Base-by-base conservation (phyloP, 2,888 invertebrate genomes). In the Eustalomyia histrio region DNA sequence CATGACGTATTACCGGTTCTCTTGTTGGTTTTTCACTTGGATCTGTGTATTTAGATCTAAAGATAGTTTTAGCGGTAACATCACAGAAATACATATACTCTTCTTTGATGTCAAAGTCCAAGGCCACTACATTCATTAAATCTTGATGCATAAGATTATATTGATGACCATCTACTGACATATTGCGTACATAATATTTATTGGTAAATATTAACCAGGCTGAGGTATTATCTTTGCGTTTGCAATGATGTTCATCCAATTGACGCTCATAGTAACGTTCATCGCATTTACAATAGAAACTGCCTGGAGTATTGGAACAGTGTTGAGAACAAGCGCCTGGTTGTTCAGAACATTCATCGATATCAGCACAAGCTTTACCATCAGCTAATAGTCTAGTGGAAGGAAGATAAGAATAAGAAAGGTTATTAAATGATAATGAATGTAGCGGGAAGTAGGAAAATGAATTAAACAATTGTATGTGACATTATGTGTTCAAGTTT, bases 161-260 rank as follows among this genome's bases (percentile, higher is more conserved):
- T 10, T 93, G 92, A 5, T 93, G 91, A 0, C 97, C 99, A 88
- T 99, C 98, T 0, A 94, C 93, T 0, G 98, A 97, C 94, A 99
- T 96, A 87, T 99, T 98, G 68, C 99, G 93, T 1, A 99, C 95
- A 90, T 99, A 99, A 90, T 99, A 99, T 87, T 98, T 97, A 89
- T 99, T 99, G 14, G 98, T 97, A 89, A 99, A 97, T 69, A 99
- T 93, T 16, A 98, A 91, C 97, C 97, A 99, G 0, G 98, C 97
- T 35, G 93, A 91, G 2, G 92, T 93, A 85, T 93, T 93, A 86
- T 98, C 97, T 85, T 94, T 94, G 47, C 97, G 93, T 90, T 98
- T 98, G 91, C 98, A 98, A 0, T 96, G 96, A 83, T 95, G 95
- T 85, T 97, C 96, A 87, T 98, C 97, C 0, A 93, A 91, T 86